Conservation (phyloP, 2,888 invertebrate species). For the Colostygia pectinataria region DNA sequence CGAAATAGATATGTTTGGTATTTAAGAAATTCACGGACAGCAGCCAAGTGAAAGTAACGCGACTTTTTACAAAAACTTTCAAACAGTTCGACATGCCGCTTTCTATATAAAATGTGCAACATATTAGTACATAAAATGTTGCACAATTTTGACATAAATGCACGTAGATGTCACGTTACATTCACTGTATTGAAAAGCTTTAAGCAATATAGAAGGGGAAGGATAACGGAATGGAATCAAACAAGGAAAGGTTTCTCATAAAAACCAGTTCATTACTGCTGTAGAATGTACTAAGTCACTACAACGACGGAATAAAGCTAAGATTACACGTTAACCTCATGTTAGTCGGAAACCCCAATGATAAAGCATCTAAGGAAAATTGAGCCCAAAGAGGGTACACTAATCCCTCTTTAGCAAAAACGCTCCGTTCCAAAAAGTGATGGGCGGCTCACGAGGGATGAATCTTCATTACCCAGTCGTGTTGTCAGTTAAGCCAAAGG, state of each 20-base stretch:
- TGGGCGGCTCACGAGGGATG: slow-evolving; percentile 78
- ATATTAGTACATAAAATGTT: too few relatives aligned
- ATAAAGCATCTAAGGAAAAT: slow-evolving; percentile 82
- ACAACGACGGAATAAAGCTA: slow-evolving; percentile 80
- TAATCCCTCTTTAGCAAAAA: slow-evolving; percentile 84
- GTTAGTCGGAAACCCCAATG: slow-evolving; percentile 80
- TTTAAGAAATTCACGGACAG: too few relatives aligned
- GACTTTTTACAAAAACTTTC: too few relatives aligned
- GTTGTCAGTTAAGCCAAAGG: slow-evolving; percentile 79
- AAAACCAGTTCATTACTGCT: slow-evolving; percentile 73
- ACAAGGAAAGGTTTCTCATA: slow-evolving; percentile 66
- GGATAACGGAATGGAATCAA: slow-evolving; percentile 46
- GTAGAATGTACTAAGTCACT: slow-evolving; percentile 72
- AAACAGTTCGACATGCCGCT: too few relatives aligned
- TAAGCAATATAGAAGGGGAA: slow-evolving; percentile 23
- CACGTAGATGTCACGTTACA: slow-evolving; percentile 11
- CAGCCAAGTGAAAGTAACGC: too few relatives aligned
- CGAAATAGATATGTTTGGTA: too few relatives aligned
- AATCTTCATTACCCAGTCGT: slow-evolving; percentile 79
- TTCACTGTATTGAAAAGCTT: slow-evolving; percentile 26
- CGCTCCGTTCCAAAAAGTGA: slow-evolving; percentile 82
- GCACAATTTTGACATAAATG: slow-evolving; percentile 5
- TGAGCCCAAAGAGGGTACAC: slow-evolving; percentile 76
- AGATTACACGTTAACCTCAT: slow-evolving; percentile 84
- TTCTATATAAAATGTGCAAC: too few relatives aligned